Evolutionary conservation across 1,140 invertebrate genomes (phyloP).

Genomic region (Heliconius nattereri): DNA sequence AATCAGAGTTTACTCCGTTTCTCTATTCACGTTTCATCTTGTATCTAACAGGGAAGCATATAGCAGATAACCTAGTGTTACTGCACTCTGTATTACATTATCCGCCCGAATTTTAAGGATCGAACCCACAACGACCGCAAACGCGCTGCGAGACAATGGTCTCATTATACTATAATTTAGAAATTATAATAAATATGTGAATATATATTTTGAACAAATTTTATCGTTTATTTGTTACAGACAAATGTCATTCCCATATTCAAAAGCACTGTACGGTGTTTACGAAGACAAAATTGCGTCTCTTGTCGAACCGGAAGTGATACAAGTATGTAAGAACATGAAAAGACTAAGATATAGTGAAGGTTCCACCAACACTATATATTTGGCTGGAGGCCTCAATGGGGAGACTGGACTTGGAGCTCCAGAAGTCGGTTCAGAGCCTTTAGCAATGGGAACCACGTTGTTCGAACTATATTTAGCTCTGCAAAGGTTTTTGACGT

Average conservation of each 20-base stretch:
- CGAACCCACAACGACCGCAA: not conserved
- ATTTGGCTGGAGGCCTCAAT: constrained; percentile 78
- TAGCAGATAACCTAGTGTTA: no score
- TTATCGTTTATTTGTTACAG: constrained; percentile 70
- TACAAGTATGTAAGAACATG: constrained; percentile 87
- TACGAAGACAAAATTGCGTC: constrained; percentile 90
- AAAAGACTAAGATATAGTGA: constrained; percentile 82
- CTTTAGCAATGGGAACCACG: constrained; percentile 90
- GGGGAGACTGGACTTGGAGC: constrained; percentile 74
- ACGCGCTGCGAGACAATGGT: not conserved
- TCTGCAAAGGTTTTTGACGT: constrained; percentile 89
- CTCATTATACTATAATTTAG: not conserved
- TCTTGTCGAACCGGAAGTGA: constrained; percentile 86
- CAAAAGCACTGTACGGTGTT: constrained; percentile 86
- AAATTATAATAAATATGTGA: not conserved
- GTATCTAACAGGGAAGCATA: no score
- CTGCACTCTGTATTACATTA: no score
- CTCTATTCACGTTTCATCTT: no score
- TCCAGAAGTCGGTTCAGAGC: constrained; percentile 81
- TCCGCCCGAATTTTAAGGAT: not conserved
- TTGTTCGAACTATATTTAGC: constrained; percentile 95
- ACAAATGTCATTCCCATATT: constrained; percentile 86
- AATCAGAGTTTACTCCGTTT: no score
- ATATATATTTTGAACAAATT: no score
- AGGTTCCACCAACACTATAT: constrained; percentile 63